Percentiles rank a stretch among this genome's conserved stretches.
phyloP scores from a whole-genome alignment of 2,797 vertebrate genomes.

The Cynopterus sphinx region DNA sequence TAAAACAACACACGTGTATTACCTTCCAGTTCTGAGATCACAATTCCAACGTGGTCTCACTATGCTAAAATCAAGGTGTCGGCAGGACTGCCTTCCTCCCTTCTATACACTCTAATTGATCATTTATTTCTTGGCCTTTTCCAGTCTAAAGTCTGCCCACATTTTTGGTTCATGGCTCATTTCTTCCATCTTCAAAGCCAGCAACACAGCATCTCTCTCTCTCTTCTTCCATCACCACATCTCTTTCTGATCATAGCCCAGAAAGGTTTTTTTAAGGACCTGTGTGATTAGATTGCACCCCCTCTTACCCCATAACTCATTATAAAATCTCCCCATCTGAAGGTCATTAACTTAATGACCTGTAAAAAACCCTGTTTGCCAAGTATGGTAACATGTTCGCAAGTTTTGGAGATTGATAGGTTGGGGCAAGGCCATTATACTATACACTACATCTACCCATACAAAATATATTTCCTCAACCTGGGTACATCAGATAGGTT shows the following conservation, averaged over 20 bases:
- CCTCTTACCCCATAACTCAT: neutral
- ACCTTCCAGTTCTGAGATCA: neutral
- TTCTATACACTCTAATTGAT: neutral
- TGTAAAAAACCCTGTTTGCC: neutral
- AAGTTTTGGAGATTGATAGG: neutral
- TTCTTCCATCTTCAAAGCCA: neutral
- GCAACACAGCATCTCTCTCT: neutral
- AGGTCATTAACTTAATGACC: neutral
- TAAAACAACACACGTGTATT: neutral
- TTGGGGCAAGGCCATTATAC: neutral
- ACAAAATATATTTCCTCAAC: neutral
- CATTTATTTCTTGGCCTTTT: neutral
- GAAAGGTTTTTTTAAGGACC: neutral
- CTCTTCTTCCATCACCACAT: neutral
- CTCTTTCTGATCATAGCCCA: neutral
- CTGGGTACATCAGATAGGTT: neutral
- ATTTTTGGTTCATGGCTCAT: neutral
- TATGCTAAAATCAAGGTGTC: neutral
- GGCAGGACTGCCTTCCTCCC: accelerated
- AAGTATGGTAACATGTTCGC: neutral
- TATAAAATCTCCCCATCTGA: neutral
- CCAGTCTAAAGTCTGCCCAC: too few species aligned
- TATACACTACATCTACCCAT: neutral
- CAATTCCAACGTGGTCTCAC: neutral
- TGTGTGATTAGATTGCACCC: neutral